Evolutionary conservation across 2,888 invertebrate species (phyloP).

Genomic region (Therioaphis trifolii): DNA sequence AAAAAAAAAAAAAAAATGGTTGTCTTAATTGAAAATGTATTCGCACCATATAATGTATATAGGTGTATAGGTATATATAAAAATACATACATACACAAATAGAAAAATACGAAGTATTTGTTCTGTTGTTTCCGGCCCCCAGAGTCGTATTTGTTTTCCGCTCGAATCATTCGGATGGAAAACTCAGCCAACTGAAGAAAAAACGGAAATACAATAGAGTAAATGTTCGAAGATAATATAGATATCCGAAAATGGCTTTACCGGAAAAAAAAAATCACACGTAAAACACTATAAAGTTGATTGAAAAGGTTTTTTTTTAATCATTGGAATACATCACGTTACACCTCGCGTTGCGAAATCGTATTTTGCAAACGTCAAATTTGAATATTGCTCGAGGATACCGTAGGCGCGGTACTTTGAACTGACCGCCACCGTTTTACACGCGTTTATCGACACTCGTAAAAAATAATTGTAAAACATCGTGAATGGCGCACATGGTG

Average conservation of each 20-base stretch:
- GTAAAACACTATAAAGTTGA: not conserved
- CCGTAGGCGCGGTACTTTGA: not conserved
- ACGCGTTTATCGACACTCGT: not conserved
- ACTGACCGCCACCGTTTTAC: not conserved
- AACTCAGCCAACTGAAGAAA: not conserved
- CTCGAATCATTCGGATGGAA: conserved; percentile 28
- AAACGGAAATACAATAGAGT: conserved; percentile 28
- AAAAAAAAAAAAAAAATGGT: not conserved
- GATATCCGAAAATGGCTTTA: not conserved
- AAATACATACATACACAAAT: not conserved
- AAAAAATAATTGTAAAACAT: no score
- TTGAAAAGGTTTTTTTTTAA: conserved; percentile 26
- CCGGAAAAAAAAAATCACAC: not conserved
- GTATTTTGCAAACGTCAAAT: not conserved
- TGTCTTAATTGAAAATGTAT: not conserved
- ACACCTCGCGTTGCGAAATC: not conserved
- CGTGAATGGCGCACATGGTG: no score
- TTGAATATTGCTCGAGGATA: no score
- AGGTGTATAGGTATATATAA: not conserved
- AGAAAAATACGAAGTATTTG: conserved; percentile 22
- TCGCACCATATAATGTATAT: not conserved
- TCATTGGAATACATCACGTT: not conserved
- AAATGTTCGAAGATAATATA: conserved; percentile 13
- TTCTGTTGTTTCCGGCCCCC: conserved; percentile 9
- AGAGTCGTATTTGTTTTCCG: conserved; percentile 22